Conservation (phyloP, 2,888 invertebrate species). For the Microplitis manilae region DNA sequence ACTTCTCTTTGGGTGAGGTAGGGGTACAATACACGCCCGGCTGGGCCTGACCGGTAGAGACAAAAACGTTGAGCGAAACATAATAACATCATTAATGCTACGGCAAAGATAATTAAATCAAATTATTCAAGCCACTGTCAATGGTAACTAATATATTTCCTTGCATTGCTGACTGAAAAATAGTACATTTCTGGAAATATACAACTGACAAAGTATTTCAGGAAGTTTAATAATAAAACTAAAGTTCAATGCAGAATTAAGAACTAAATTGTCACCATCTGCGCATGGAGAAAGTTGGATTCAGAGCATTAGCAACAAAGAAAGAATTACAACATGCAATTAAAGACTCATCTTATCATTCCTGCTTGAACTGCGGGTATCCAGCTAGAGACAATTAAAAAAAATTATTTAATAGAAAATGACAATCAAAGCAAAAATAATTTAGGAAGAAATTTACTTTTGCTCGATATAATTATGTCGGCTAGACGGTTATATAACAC, state of each 20-base stretch:
- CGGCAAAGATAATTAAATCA: not conserved
- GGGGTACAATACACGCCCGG: constrained; percentile 9
- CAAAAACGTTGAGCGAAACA: constrained; percentile 5
- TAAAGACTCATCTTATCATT: not conserved
- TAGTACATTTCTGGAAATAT: not conserved
- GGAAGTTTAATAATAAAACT: not conserved
- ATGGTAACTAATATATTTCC: not conserved
- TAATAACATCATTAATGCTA: not conserved
- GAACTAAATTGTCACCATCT: not conserved
- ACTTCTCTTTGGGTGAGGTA: constrained; percentile 39
- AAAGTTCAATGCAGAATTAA: not conserved
- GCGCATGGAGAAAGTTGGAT: not conserved
- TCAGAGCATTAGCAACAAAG: not conserved
- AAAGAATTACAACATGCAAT: not conserved
- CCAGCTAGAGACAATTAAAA: not conserved
- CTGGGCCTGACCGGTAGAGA: constrained; percentile 7
- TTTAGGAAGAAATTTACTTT: not conserved
- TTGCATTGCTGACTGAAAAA: not conserved
- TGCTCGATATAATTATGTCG: not conserved
- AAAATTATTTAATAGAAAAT: not conserved
- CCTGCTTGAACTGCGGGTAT: not conserved
- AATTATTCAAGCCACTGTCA: not conserved
- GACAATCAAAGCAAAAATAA: not conserved
- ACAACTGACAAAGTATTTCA: not conserved
- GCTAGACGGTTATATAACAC: not conserved